Base-by-base conservation (phyloP, 2,113 vertebrate genomes). In the Eublepharis macularius region DNA sequence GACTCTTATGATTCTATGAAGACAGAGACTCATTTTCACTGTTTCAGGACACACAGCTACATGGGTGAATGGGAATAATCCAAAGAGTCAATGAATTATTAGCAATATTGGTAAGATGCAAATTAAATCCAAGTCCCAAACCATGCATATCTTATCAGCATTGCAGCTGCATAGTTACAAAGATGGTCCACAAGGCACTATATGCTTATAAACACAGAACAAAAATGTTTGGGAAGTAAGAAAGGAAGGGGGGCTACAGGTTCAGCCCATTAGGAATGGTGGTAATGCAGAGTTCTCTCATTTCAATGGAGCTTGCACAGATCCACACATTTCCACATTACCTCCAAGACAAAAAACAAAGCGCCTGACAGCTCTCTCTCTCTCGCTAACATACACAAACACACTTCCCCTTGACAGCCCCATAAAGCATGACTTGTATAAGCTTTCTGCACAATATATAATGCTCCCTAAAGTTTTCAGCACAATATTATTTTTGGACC, bases 401-500 rank as follows among this genome's bases (percentile, higher is more conserved):
- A 11, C 68, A 17, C 14, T 45, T 10, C 19, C 65, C 41, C 43
- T 60, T 26, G 83, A 26, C 76, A 89, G 70, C 14, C 65, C 60
- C 47, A 36, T 5, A 45, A 88, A 57, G 39, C 80, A 83, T 63
- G 66, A 76, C 9, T 4, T 1, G 1, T 70, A 39, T 2, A 19
- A 77, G 0, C 0, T 76, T 11, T 29, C 68, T 16, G 29, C 43
- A 69, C 29, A 45, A 39, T 68, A 26, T 34, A 21, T 0, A 82
- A 24, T 2, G 34, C 26, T 66, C 13, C 80, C 51, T 51, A 14
- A 68, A 57, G 3, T 74, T 91, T 88, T 83, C 54, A 66, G 54
- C 83, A 57, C 12, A 51, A 4, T 80, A 16, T 60, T n/a, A 47
- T 47, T 89, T 80, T 90, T 76, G 32, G 32, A 66, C 24, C 34